Evolutionary conservation across 2,113 vertebrate genomes (phyloP).

Genomic region (Danionella cerebrum): DNA sequence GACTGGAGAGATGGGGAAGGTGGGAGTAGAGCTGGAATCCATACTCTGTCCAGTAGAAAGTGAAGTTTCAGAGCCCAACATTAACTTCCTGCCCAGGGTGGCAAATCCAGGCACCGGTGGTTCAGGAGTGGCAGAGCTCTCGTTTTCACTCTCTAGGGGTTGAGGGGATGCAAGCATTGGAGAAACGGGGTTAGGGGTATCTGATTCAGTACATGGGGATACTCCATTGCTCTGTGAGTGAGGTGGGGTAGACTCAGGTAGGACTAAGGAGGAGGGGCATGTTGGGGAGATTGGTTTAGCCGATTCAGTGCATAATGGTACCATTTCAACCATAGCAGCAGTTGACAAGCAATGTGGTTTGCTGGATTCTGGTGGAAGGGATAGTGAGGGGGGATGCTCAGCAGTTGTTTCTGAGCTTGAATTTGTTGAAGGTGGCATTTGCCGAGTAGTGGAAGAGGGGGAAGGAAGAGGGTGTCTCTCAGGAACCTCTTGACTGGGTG

Average conservation of each 20-base stretch:
- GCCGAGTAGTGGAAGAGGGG: neutral
- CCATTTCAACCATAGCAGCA: conserved; percentile 30
- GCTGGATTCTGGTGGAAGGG: neutral
- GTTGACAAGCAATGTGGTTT: conserved; percentile 5
- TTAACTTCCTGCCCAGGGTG: conserved; percentile 63
- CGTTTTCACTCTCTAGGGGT: conserved; percentile 47
- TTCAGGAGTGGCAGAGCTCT: conserved; percentile 62
- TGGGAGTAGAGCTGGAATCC: conserved; percentile 53
- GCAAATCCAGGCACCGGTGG: conserved; percentile 63
- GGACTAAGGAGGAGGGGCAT: conserved; percentile 3
- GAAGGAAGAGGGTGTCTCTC: conserved; percentile 24
- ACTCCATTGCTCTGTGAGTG: conserved; percentile 37
- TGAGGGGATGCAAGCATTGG: conserved; percentile 47
- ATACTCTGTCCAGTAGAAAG: conserved; percentile 31
- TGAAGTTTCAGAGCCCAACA: conserved; percentile 49
- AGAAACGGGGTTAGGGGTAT: conserved; percentile 36
- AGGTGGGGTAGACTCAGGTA: neutral
- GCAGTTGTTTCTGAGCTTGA: neutral
- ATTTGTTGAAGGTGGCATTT: conserved; percentile 28
- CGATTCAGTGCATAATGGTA: neutral
- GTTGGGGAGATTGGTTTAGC: conserved; percentile 12
- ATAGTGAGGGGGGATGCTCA: conserved; percentile 14
- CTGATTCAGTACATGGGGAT: conserved; percentile 25
- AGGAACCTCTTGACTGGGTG: conserved; percentile 33
- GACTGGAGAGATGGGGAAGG: conserved; percentile 55